phyloP scores from a whole-genome alignment of 1,140 invertebrate genomes.

The Nixonia krombeini region DNA sequence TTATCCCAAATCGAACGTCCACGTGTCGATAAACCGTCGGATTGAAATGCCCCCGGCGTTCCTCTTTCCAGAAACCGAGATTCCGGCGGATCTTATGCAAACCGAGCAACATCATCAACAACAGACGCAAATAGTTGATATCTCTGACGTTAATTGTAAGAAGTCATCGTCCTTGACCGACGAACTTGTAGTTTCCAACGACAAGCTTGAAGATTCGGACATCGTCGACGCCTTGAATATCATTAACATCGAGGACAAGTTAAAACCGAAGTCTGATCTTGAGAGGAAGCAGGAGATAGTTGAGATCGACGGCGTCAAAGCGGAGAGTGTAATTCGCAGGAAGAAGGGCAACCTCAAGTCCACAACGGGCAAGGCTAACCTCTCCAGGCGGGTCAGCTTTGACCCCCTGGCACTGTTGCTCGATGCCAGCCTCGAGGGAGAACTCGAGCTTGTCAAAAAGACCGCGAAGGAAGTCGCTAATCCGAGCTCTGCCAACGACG shows the following conservation, averaged over 20 bases:
- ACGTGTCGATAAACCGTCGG: slow-evolving; percentile 79
- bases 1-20: slow-evolving; percentile 74
- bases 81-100: slow-evolving; percentile 74
- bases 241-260: slow-evolving; percentile 68
- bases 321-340: slow-evolving; percentile 74
- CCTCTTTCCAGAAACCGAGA: slow-evolving; percentile 83
- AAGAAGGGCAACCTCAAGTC: slow-evolving; percentile 85
- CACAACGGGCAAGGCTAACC: slow-evolving; percentile 79
- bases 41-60: slow-evolving; percentile 88
- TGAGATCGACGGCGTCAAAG: slow-evolving; percentile 67
- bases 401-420: slow-evolving; percentile 96
- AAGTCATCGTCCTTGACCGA: slow-evolving; percentile 46
- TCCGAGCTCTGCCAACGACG: slow-evolving; percentile 96
- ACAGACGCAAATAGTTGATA: slow-evolving; percentile 47
- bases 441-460: slow-evolving; percentile 96
- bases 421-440: slow-evolving; percentile 98
- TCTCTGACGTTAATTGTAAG: slow-evolving; percentile 54
- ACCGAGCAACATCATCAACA: slow-evolving; percentile 63
- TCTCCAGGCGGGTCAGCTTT: slow-evolving; percentile 92
- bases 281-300: slow-evolving; percentile 43
- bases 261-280: slow-evolving; percentile 62
- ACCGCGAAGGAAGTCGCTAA: slow-evolving; percentile 93
- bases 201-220: slow-evolving; percentile 66
- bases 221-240: slow-evolving; percentile 68
- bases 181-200: slow-evolving; percentile 46